A percentile compares a stretch with the other conserved stretches of the same genome.
These are phyloP conservation scores for Boloria selene DNA, from an alignment of 2,888 invertebrate genomes.

Conservation along the genomic window DNA sequence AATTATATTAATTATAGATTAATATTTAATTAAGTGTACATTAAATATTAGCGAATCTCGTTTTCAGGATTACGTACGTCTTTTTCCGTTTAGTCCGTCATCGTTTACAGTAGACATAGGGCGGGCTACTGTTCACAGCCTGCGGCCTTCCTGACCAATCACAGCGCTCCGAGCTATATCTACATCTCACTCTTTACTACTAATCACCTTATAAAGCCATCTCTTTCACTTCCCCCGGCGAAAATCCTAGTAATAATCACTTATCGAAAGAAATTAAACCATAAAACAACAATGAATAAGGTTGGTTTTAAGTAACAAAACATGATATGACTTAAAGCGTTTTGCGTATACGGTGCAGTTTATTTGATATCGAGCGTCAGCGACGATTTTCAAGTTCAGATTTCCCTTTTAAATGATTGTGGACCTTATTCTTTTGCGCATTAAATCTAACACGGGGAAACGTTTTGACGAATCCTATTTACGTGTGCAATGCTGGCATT, in stretches of 20 bases:
- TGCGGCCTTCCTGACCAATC: constrained; percentile 83
- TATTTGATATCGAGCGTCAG: constrained; percentile 83
- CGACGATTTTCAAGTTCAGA: constrained; percentile 83
- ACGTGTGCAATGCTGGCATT: constrained; percentile 80
- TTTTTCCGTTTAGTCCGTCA: constrained; percentile 61
- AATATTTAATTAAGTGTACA: background rate
- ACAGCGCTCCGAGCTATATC: constrained; percentile 81
- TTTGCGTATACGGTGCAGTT: constrained; percentile 61
- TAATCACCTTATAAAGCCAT: constrained; percentile 57
- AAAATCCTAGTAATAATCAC: constrained; percentile 71
- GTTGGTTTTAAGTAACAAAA: constrained; percentile 52
- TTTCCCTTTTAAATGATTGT: constrained; percentile 70
- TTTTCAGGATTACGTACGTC: constrained; percentile 52
- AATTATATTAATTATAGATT: background rate
- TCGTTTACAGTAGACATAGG: constrained; percentile 82
- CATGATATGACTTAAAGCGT: constrained; percentile 62
- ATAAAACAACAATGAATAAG: constrained; percentile 48
- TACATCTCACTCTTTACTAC: constrained; percentile 57
- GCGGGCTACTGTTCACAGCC: constrained; percentile 83
- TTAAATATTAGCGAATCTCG: background rate
- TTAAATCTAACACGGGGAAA: constrained; percentile 62
- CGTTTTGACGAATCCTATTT: constrained; percentile 72
- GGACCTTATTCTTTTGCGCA: constrained; percentile 63
- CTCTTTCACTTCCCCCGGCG: constrained; percentile 77
- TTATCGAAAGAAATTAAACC: constrained; percentile 53